Conservation (phyloP, 2,113 vertebrate genomes). For the Hystrix brachyura region DNA sequence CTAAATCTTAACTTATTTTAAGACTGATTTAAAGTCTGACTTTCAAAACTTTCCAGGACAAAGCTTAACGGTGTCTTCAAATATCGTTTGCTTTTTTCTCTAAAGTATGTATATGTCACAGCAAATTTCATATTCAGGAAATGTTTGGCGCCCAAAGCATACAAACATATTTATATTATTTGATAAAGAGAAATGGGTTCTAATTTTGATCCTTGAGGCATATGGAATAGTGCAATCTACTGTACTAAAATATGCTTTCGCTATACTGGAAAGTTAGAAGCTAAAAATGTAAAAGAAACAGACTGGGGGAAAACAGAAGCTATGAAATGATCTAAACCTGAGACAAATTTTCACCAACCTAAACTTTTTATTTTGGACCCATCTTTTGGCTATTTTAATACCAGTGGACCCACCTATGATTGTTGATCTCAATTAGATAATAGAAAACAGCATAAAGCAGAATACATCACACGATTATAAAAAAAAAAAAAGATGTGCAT, state of each 20-base stretch:
- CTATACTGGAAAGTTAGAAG: background rate
- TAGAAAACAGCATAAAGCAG: background rate
- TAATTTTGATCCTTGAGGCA: constrained; percentile 45
- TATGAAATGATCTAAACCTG: background rate
- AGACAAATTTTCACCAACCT: background rate
- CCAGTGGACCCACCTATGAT: background rate
- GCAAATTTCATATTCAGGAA: background rate
- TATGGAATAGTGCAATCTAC: background rate
- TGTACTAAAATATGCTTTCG: background rate
- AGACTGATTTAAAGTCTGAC: constrained; percentile 49
- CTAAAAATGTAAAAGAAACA: constrained; percentile 30
- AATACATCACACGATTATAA: background rate
- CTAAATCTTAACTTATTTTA: constrained; percentile 27
- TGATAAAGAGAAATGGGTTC: constrained; percentile 49
- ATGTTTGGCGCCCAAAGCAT: background rate
- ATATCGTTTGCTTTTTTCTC: constrained; percentile 6
- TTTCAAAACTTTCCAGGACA: constrained; percentile 19
- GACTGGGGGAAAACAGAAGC: background rate
- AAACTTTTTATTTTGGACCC: background rate
- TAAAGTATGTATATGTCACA: background rate
- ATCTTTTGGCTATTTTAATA: background rate
- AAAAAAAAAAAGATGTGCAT: background rate
- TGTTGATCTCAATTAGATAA: background rate
- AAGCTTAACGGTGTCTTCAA: constrained; percentile 21
- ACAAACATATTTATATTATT: background rate